Base-by-base conservation (phyloP, 2,113 vertebrate species). In the Aplodontia rufa region DNA sequence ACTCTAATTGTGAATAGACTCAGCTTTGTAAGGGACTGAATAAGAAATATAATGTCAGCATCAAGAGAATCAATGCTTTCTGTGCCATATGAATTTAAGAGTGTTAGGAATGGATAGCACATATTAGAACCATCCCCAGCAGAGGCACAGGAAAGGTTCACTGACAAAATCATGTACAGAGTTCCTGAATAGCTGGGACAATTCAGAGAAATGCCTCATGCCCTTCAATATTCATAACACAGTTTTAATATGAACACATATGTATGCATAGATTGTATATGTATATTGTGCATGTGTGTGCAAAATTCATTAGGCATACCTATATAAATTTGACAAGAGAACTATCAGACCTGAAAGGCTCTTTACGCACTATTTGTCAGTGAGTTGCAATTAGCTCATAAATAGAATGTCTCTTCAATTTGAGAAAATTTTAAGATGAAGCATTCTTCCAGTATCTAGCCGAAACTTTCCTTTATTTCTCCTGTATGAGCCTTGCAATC, bases 1-100 rank as follows among this genome's bases (percentile, higher is more conserved):
- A 90, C 74, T 96, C 96, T 96, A 95, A 95, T 95, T 95, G 74
- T 94, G 88, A 96, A 89, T 91, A 91, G n/a, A 97, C 62, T 91
- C 82, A 94, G 72, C 58, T 97, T 69, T 80, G 49, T 58, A 69
- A 92, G 32, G 49, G 22, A 16, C 45, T 83, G 87, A 83, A 71
- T 86, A 71, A 87, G 64, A 98, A 86, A 92, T 96, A 94, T 80
- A 92, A 93, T 90, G 82, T 96, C 75, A 93, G 82, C 74, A 93
- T 93, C 95, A 91, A 90, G 58, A 95, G 28, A 96, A 91, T 74
- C 62, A 76, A 91, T 0, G 0, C 7, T 47, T 92, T 83, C 79
- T 88, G 68, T 93, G 87, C 64, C 42, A 53, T n/a, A 28, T 68
- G 20, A 95, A 96, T 94, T 94, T 79, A 95, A 92, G 35, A 87